phyloP scores from a whole-genome alignment of 2,113 vertebrate species.

The Hylia prasina region DNA sequence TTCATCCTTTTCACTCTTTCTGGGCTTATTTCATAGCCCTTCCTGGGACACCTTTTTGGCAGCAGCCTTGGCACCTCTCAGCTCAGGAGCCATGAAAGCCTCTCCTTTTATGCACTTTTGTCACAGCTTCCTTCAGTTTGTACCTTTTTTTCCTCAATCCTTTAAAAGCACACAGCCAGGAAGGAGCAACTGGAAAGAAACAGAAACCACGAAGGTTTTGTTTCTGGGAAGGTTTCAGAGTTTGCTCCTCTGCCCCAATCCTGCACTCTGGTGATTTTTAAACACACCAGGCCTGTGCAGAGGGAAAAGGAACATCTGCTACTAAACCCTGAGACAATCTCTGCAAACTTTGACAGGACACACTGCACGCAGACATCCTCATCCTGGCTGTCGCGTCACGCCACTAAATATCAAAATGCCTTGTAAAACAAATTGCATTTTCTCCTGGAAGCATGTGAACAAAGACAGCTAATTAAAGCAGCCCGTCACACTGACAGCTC shows the following conservation, averaged over 20 bases:
- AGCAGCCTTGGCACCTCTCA: background rate
- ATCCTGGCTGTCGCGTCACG: background rate
- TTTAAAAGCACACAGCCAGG: background rate
- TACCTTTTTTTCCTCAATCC: background rate
- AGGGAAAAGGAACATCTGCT: background rate
- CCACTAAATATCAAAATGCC: background rate
- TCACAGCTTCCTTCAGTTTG: background rate
- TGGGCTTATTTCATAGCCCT: background rate
- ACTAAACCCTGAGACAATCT: background rate
- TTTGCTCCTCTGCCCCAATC: background rate
- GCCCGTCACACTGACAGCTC: background rate
- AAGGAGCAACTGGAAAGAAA: background rate
- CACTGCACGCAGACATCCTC: background rate
- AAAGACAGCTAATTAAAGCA: background rate
- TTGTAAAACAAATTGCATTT: conserved; percentile 9
- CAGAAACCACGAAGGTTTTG: rapidly evolving
- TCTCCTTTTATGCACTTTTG: background rate
- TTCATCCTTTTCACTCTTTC: background rate
- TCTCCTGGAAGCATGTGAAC: background rate
- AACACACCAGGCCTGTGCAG: background rate
- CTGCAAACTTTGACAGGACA: background rate
- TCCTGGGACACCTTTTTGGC: background rate
- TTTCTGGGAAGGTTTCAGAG: background rate
- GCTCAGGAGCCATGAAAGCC: background rate
- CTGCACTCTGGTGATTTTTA: background rate